Percentiles rank a stretch among this genome's conserved stretches.
These are phyloP conservation scores for Ginglymostoma cirratum DNA, from an alignment of 2,113 vertebrate genomes.

Conservation along the genomic window DNA sequence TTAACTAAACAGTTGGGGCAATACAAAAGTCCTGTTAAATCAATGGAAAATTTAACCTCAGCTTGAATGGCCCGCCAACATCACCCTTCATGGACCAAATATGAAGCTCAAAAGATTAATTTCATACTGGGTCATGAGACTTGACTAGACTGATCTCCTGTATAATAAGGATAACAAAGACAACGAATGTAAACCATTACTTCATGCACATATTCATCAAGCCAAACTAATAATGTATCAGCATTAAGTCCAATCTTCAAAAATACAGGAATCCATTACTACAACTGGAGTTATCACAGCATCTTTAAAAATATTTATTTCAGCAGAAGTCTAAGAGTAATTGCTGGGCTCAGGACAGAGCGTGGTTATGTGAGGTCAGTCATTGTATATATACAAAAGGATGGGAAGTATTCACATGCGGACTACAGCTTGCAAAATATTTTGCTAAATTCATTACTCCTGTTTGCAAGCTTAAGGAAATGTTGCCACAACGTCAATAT, in stretches of 20 bases:
- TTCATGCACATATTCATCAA: not conserved
- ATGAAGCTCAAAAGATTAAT: not conserved
- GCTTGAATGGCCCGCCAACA: not conserved
- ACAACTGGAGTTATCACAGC: not conserved
- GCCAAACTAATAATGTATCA: not conserved
- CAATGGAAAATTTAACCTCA: not conserved
- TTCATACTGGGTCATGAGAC: not conserved
- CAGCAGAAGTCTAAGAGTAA: not conserved
- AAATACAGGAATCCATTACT: too few relatives aligned
- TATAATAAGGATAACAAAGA: not conserved
- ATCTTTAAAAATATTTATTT: not conserved
- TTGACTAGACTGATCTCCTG: too few relatives aligned
- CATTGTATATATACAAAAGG: slow-evolving; percentile 51
- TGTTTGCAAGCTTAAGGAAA: slow-evolving; percentile 50
- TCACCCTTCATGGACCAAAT: not conserved
- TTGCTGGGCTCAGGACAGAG: not conserved
- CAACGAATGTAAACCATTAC: not conserved
- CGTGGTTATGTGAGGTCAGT: slow-evolving; percentile 38
- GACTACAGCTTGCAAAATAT: slow-evolving; percentile 53
- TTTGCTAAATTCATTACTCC: slow-evolving; percentile 56
- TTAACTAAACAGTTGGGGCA: not conserved
- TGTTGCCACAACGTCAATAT: slow-evolving; percentile 39
- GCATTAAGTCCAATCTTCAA: not conserved
- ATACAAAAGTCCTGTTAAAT: not conserved
- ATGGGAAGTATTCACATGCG: slow-evolving; percentile 46